These are phyloP conservation scores for Sebastes steindachneri DNA, from an alignment of 2,797 vertebrate species.

Conservation along the genomic window DNA sequence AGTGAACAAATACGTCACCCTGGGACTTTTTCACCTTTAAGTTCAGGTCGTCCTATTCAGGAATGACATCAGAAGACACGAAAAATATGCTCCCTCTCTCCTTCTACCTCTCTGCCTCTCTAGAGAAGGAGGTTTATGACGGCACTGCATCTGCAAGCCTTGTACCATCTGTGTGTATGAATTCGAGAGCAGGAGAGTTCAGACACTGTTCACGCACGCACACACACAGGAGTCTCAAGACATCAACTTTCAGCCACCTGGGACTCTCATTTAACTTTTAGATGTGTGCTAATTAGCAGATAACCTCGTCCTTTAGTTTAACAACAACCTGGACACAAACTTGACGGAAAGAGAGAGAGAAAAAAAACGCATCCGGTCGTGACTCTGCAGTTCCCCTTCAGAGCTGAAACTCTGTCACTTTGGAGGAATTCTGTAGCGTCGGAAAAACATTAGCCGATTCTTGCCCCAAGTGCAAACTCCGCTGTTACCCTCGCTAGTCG, in stretches of 20 bases:
- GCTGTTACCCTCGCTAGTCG: neutral
- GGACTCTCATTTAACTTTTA: constrained; percentile 82
- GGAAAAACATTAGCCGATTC: neutral
- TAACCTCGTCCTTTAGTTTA: constrained; percentile 61
- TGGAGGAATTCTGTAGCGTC: neutral
- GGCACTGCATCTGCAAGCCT: constrained; percentile 66
- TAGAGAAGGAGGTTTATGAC: constrained; percentile 46
- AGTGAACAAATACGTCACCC: constrained; percentile 14
- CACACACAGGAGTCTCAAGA: constrained; percentile 1
- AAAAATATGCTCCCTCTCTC: constrained; percentile 21
- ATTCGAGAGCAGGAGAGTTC: constrained; percentile 62
- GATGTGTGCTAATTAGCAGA: constrained; percentile 76
- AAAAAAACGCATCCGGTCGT: neutral
- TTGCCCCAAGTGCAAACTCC: constrained; percentile 18
- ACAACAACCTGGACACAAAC: constrained; percentile 52
- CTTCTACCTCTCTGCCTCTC: constrained; percentile 25
- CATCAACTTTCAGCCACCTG: constrained; percentile 70
- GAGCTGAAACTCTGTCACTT: constrained; percentile 40
- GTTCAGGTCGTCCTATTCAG: constrained; percentile 35
- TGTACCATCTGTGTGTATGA: constrained; percentile 75
- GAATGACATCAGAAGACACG: constrained; percentile 39
- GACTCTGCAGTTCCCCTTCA: constrained; percentile 46
- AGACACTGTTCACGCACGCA: constrained; percentile 35
- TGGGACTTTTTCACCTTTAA: constrained; percentile 57
- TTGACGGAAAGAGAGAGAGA: constrained; percentile 37